Evolutionary conservation across 2,797 vertebrate genomes (phyloP), one percentile per base, ranked within the genome.

Genomic region (Lithobates pipiens): DNA sequence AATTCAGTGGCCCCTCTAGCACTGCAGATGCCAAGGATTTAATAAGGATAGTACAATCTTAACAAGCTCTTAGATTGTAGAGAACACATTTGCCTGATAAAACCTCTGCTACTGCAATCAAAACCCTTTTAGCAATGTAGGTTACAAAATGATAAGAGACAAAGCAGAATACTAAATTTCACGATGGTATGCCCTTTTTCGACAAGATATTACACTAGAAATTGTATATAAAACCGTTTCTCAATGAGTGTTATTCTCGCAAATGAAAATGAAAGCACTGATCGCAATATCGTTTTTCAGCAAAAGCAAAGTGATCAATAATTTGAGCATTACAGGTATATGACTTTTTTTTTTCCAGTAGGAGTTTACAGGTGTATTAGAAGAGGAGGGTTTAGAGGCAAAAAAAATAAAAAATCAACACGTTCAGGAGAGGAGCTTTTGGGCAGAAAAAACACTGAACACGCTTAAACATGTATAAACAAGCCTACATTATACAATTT

Each of bases 141-240:
- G 78, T 71, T 81, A 86, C 46, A 86, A 81, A 80, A 39, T 86
- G 84, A 86, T 86, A 81, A 86, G 80, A 86, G 23, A 74, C 70
- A 78, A 85, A 79, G 70, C 42, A 29, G 68, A 67, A 74, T 80
- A 75, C 77, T 73, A 73, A 81, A 77, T 77, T 61, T 84, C 74
- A 78, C 77, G 74, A 84, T 77, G 76, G 63, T 78, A 84, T 54
- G 76, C 34, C 50, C 36, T 78, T 78, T 29, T 67, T 73, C 76
- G 65, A 54, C 69, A 29, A 61, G 82, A 83, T 76, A 73, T 76
- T 76, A 27, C 82, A 63, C 54, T 81, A 63, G 79, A 81, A 81
- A 81, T 73, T 73, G 68, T 81, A 81, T 73, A 73, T 81, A 81
- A 54, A 72, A 73, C 61, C 27, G 50, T 81, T 81, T 63, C 69